These are phyloP conservation scores for Halesus radiatus DNA, from an alignment of 1,140 invertebrate genomes.

Conservation along the genomic window DNA sequence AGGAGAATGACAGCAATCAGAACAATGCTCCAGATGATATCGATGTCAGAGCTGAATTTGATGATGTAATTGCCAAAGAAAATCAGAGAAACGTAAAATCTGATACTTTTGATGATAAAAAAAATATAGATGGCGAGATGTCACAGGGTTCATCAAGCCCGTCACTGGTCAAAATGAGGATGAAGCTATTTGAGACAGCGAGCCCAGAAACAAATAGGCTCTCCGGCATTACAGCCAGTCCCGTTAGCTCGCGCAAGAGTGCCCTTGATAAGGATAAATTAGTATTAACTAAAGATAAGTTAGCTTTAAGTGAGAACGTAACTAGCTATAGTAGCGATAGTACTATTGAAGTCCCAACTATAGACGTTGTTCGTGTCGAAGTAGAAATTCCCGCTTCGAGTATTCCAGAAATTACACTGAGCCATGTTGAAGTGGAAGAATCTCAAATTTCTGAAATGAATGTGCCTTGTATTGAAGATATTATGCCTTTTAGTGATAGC, in stretches of 20 bases:
- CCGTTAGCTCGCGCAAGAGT: slow-evolving; percentile 29
- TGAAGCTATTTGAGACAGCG: slow-evolving; percentile 52
- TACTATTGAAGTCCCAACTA: not conserved
- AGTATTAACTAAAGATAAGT: slow-evolving; percentile 42
- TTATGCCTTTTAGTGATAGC: slow-evolving; percentile 46
- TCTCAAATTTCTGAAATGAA: slow-evolving; percentile 45
- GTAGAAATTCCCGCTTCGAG: not conserved
- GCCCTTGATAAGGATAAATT: slow-evolving; percentile 42
- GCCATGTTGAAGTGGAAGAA: slow-evolving; percentile 23
- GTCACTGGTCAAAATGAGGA: slow-evolving; percentile 53
- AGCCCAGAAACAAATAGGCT: slow-evolving; percentile 28
- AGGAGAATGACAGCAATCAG: slow-evolving; percentile 56
- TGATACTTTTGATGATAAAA: slow-evolving; percentile 52
- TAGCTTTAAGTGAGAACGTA: slow-evolving; percentile 33
- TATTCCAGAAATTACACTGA: not conserved
- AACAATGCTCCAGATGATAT: slow-evolving; percentile 36
- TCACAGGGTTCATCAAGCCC: slow-evolving; percentile 30
- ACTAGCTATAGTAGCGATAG: slow-evolving; percentile 13
- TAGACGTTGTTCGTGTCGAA: not conserved
- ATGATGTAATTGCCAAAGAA: slow-evolving; percentile 59
- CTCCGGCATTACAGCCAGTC: slow-evolving; percentile 6
- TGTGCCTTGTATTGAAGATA: slow-evolving; percentile 48
- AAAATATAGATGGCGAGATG: not conserved
- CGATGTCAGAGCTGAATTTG: slow-evolving; percentile 26
- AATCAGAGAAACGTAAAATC: slow-evolving; percentile 64